Percentiles rank a stretch among this genome's conserved stretches.
These are phyloP conservation scores for Sebastes ruberrimus DNA, from an alignment of 2,797 vertebrate genomes.

Conservation along the genomic window DNA sequence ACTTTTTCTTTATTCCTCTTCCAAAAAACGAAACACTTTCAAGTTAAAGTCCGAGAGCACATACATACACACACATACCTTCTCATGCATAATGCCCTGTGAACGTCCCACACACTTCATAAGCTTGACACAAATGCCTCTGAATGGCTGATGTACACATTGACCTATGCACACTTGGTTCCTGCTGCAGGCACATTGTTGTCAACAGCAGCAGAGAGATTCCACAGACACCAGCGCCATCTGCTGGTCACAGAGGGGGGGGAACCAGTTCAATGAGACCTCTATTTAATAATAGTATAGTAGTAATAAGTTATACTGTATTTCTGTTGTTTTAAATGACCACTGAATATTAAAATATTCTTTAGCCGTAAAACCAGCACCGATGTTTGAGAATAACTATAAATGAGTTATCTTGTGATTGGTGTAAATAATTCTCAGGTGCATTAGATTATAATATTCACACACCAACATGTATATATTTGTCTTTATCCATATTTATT, in stretches of 20 bases:
- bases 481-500: neutral
- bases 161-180: constrained; percentile 31
- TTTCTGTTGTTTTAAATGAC: neutral
- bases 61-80: constrained; percentile 33
- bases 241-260: constrained; percentile 57
- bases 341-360: neutral
- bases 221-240: constrained; percentile 67
- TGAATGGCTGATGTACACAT: constrained; percentile 60
- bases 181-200: constrained; percentile 19
- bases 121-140: constrained; percentile 61
- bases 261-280: neutral
- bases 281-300: neutral
- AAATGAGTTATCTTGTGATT: neutral
- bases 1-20: constrained; percentile 69
- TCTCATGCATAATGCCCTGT: constrained; percentile 49
- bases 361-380: neutral
- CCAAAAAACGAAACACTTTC: constrained; percentile 54
- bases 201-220: constrained; percentile 25
- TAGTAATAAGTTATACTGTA: neutral
- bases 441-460: neutral
- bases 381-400: neutral
- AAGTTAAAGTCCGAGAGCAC: constrained; percentile 31
- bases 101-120: constrained; percentile 69
- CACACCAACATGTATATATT: neutral
- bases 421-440: neutral